phyloP scores from a whole-genome alignment of 2,113 vertebrate species.

The Odocoileus hemionus region DNA sequence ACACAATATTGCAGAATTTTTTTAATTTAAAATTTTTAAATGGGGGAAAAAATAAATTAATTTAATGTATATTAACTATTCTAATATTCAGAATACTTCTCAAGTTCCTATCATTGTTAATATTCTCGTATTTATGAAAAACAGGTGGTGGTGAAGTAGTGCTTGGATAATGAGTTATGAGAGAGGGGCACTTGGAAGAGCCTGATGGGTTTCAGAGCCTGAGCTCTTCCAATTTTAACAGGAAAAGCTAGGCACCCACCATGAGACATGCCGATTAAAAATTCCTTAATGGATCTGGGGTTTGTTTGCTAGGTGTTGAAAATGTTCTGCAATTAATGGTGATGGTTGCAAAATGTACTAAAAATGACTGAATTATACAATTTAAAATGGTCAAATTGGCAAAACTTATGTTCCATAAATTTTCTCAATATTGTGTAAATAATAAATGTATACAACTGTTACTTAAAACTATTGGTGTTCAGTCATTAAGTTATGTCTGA shows the following conservation, averaged over 20 bases:
- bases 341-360: background rate
- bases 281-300: background rate
- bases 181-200: background rate
- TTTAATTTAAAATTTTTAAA: background rate
- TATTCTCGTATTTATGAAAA: background rate
- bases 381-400: background rate
- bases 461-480: background rate
- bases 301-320: background rate
- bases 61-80: background rate
- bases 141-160: background rate
- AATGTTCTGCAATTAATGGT: background rate
- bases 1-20: background rate
- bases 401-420: background rate
- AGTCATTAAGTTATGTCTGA: background rate
- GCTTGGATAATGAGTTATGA: background rate
- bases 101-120: background rate
- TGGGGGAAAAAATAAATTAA: background rate
- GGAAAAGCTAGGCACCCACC: background rate
- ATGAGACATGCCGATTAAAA: background rate
- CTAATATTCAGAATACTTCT: background rate
- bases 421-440: background rate
- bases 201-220: background rate
- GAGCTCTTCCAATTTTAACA: background rate
- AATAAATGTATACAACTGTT: background rate
- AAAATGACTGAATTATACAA: background rate